These are phyloP conservation scores for Pentalonia nigronervosa DNA, from an alignment of 1,140 invertebrate genomes.

Conservation along the genomic window DNA sequence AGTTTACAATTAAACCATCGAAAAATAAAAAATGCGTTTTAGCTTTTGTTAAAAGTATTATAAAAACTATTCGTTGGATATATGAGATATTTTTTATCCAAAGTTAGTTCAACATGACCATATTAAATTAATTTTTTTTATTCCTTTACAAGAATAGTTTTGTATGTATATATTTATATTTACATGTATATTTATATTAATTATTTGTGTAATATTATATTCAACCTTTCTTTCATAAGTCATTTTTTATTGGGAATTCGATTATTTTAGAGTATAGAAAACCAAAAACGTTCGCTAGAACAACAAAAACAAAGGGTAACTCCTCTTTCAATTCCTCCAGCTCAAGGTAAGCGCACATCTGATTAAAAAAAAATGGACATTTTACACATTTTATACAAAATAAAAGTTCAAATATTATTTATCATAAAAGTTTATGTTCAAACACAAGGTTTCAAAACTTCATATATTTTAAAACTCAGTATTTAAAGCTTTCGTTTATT, in stretches of 20 bases:
- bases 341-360: conserved; percentile 54
- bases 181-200: conserved; percentile 33
- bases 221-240: conserved; percentile 50
- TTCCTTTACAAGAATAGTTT: background rate
- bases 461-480: background rate
- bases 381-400: conserved; percentile 42
- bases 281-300: conserved; percentile 58
- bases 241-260: conserved; percentile 57
- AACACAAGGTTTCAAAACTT: conserved; percentile 49
- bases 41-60: conserved; percentile 41
- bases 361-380: conserved; percentile 47
- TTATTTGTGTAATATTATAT: conserved; percentile 47
- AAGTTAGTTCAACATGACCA: background rate
- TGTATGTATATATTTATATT: conserved; percentile 43
- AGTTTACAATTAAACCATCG: background rate
- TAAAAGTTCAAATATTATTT: conserved; percentile 42
- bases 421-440: conserved; percentile 27
- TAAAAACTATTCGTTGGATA: background rate
- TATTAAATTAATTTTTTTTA: conserved; percentile 12
- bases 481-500: background rate
- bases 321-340: conserved; percentile 56
- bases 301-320: conserved; percentile 58
- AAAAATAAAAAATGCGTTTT: conserved; percentile 7
- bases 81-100: background rate
- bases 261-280: conserved; percentile 59